Evolutionary conservation across 1,140 invertebrate genomes (phyloP), one percentile per base, ranked within the genome.

Genomic region (Fopius arisanus): DNA sequence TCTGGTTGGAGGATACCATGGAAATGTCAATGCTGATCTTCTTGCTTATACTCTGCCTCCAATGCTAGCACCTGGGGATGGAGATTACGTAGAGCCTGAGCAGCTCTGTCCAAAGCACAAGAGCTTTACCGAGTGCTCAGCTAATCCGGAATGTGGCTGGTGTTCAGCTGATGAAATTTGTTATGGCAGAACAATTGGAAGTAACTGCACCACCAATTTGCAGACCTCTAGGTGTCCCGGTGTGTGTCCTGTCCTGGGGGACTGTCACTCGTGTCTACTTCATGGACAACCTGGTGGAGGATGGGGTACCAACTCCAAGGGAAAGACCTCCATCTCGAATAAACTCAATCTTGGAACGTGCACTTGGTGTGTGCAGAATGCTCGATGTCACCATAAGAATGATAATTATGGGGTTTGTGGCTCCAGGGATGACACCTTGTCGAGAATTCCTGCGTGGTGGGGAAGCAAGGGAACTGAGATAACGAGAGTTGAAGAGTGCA

Each of bases 141-240:
- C 94, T 0, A 96, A 98, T 89, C 95, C 96, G 0, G 95, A 97
- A 84, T 98, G 97, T 84, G 95, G 96, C 12, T 98, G 96, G 95
- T 98, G 97, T 87, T 94, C 93, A 0, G 93, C 93, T 33, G 93
- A 94, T 78, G 92, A 92, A 84, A 91, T 91, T 75, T 96, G 95
- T 78, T 96, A 96, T 78, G 94, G 94, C 0, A 90, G 95, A 70
- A 95, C 94, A 6, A 90, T 94, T 33, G 94, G 94, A 0, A 93
- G 94, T 16, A 90, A 90, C 74, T 96, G 95, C 79, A 96, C 95
- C 0, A 96, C 94, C 0, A 97, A 97, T 88, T 84, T 97, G 31
- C 94, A 96, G 86, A 96, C 95, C 0, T 93, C 94, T 1, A 89
- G 93, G 2, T 98, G 96, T 87, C 94, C 94, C 0, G 95, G 96